phyloP scores from a whole-genome alignment of 2,797 vertebrate genomes.

The Erethizon dorsatum region DNA sequence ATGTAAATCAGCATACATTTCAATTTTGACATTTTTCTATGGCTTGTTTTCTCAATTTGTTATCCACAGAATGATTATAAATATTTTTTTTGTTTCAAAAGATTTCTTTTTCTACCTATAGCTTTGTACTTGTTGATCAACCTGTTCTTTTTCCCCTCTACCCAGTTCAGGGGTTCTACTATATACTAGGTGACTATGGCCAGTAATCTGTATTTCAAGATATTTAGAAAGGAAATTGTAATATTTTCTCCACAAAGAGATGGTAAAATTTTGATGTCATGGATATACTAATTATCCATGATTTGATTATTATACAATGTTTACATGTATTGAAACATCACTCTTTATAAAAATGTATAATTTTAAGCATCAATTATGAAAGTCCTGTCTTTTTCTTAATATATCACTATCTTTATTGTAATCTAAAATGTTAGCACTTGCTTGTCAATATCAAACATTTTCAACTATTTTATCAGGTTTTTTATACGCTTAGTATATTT shows the following conservation, averaged over 20 bases:
- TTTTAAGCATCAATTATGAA: background rate
- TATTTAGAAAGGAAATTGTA: background rate
- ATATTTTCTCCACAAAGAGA: background rate
- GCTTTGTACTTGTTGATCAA: background rate
- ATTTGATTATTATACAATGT: background rate
- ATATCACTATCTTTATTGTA: slow-evolving; percentile 1
- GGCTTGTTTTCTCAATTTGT: background rate
- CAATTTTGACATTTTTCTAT: background rate
- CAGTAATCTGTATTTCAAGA: background rate
- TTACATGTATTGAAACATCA: background rate
- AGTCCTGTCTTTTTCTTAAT: background rate
- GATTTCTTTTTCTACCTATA: background rate
- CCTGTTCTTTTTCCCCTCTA: too few relatives aligned
- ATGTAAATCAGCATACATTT: background rate
- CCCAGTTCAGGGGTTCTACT: background rate
- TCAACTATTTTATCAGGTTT: background rate
- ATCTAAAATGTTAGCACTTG: background rate
- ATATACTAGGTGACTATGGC: background rate
- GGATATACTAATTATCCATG: background rate
- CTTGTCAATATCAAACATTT: background rate
- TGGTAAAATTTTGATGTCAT: background rate
- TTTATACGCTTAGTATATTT: background rate
- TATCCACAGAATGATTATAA: background rate
- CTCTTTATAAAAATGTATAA: background rate
- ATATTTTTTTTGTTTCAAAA: background rate